A percentile compares a stretch with the other conserved stretches of the same genome.
These are phyloP conservation scores for Pomacea canaliculata DNA, from an alignment of 2,888 invertebrate species.

Conservation along the genomic window DNA sequence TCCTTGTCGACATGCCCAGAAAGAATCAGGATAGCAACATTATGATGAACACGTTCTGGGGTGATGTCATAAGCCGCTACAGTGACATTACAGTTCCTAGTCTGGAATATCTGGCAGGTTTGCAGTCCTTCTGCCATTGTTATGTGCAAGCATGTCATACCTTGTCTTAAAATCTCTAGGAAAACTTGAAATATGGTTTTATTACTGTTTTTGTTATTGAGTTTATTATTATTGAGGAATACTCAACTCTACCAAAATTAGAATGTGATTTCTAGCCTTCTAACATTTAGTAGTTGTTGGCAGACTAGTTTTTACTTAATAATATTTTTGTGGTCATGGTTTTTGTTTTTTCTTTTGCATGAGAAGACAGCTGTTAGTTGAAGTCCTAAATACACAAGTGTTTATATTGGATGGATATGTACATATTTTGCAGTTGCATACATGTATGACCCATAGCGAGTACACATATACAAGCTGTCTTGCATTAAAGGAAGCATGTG, in stretches of 20 bases:
- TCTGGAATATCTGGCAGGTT: conserved; percentile 72
- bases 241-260: no score
- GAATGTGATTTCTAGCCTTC: no score
- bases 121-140: not conserved
- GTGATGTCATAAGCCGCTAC: conserved; percentile 76
- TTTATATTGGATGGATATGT: not conserved
- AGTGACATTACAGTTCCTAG: conserved; percentile 79
- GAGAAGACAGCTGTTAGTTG: no score
- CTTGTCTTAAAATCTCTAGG: no score
- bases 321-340: no score
- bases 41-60: conserved; percentile 75
- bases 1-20: conserved; percentile 71
- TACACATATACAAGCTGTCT: no score
- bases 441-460: not conserved
- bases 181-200: not conserved
- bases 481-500: no score
- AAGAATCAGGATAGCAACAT: conserved; percentile 19
- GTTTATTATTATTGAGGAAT: not conserved
- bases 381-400: no score
- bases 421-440: not conserved
- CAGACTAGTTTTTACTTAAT: no score
- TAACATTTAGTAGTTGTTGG: no score
- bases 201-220: not conserved
- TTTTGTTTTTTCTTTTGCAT: no score
- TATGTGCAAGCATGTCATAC: no score